Conservation (phyloP, 2,888 invertebrate species). For the Phyllotreta cruciferae region DNA sequence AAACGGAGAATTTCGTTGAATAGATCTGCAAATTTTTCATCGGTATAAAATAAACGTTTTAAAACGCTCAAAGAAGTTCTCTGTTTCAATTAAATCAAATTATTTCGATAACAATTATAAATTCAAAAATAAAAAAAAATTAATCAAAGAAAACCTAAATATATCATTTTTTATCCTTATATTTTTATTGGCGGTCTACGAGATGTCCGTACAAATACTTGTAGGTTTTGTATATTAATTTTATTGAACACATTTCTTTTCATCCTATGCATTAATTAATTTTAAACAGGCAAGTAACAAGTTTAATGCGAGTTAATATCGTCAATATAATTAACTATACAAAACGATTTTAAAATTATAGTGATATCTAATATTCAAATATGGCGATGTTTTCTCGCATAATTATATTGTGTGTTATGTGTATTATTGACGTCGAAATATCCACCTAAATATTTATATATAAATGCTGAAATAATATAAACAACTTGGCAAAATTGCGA, state of each 20-base stretch:
- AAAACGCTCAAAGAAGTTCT: conserved; percentile 4
- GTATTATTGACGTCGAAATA: conserved; percentile 26
- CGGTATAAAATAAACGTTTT: not conserved
- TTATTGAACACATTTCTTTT: conserved; percentile 41
- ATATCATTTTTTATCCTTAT: conserved; percentile 13
- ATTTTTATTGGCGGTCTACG: conserved; percentile 18
- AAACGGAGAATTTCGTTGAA: conserved; percentile 19
- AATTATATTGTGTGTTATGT: conserved; percentile 11
- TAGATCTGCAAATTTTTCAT: conserved; percentile 1
- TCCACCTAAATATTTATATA: conserved; percentile 34
- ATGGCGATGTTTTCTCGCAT: too few species aligned
- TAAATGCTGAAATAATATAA: conserved; percentile 44
- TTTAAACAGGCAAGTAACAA: conserved; percentile 44
- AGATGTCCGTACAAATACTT: conserved; percentile 17
- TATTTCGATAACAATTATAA: conserved; percentile 13
- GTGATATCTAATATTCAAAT: too few species aligned
- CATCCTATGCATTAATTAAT: conserved; percentile 30
- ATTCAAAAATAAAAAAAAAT: conserved; percentile 5
- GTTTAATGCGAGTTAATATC: conserved; percentile 11
- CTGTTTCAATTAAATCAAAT: conserved; percentile 9
- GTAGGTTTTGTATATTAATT: conserved; percentile 23
- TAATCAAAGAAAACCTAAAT: conserved; percentile 1
- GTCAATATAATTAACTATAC: not conserved
- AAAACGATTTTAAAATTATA: too few species aligned
- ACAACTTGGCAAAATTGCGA: conserved; percentile 41